Evolutionary conservation across 2,113 vertebrate species (phyloP), one percentile per base, ranked within the genome.

Genomic region (Nothocercus julius): DNA sequence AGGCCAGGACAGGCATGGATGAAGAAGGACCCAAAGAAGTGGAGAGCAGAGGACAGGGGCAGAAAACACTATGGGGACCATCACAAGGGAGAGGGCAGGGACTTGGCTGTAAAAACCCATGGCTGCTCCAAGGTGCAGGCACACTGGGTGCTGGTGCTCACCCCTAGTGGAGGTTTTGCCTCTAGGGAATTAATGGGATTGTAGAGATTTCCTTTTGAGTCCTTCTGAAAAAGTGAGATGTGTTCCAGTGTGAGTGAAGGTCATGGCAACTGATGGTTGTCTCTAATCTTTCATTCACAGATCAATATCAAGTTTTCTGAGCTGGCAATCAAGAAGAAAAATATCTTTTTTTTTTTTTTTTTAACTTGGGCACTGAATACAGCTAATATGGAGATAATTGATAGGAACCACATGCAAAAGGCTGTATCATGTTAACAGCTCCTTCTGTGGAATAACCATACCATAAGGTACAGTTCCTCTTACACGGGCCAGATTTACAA

Each of bases 191-290:
- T 75, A 27, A 7, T 2, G 1, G 58, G 67, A 3, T 6, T 28
- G 3, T 27, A 25, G 13, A 47, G n/a, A 70, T 42, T 51, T 40
- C 30, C 9, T 0, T 1, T 10, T 69, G 15, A 74, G 8, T 4
- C 28, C 1, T 2, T 21, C 21, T 47, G 12, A 44, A 36, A 49
- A 47, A 68, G 47, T 2, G 45, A 19, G 21, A 5, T 59, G 25
- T 38, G 11, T 25, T 47, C 28, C 12, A 76, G 25, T 14, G 13
- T 61, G 61, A 5, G 13, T 38, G 45, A 80, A 3, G 34, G 13
- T 40, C 28, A 27, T 5, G 15, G n/a, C 2, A 16, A 24, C 3
- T 64, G 42, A 45, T 83, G 0, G 0, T 3, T 34, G 22, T 78
- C 25, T 63, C 7, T 63, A 36, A 24, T 11, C 32, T 67, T 74